These are phyloP conservation scores for Quadroppia sp. DNA, from an alignment of 2,888 invertebrate genomes.

Conservation along the genomic window DNA sequence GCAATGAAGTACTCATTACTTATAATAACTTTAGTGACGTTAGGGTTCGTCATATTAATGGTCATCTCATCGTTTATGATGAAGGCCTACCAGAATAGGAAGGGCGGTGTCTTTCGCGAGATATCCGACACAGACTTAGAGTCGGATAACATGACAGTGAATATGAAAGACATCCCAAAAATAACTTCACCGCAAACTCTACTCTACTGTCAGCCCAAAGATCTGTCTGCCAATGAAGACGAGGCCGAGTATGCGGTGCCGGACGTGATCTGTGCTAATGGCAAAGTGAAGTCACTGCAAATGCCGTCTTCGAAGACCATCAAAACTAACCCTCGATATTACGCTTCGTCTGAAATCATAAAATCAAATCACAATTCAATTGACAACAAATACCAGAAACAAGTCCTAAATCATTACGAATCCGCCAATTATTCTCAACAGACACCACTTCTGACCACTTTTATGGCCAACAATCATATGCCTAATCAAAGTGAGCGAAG, in stretches of 20 bases:
- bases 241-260: slow-evolving; percentile 44
- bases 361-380: neutral
- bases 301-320: slow-evolving; percentile 15
- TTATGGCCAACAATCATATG: neutral
- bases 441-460: slow-evolving; percentile 20
- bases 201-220: slow-evolving; percentile 43
- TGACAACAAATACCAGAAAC: slow-evolving; percentile 14
- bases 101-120: slow-evolving; percentile 18
- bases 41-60: slow-evolving; percentile 10
- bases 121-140: slow-evolving; percentile 16
- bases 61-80: slow-evolving; percentile 8
- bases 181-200: slow-evolving; percentile 26
- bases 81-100: slow-evolving; percentile 7
- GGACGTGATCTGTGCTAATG: slow-evolving; percentile 39
- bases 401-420: slow-evolving; percentile 32
- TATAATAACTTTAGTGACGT: slow-evolving; percentile 10
- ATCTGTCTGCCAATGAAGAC: slow-evolving; percentile 13
- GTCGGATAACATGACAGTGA: slow-evolving; percentile 14
- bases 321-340: slow-evolving; percentile 39
- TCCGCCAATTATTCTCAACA: slow-evolving; percentile 37
- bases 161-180: slow-evolving; percentile 10
- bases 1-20: slow-evolving; percentile 18
- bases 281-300: slow-evolving; percentile 18
- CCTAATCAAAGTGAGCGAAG: slow-evolving; percentile 1
- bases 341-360: slow-evolving; percentile 37